Percentiles rank a stretch among this genome's conserved stretches.
These are phyloP conservation scores for Pharmacophagus antenor DNA, from an alignment of 2,888 invertebrate genomes.

Conservation along the genomic window DNA sequence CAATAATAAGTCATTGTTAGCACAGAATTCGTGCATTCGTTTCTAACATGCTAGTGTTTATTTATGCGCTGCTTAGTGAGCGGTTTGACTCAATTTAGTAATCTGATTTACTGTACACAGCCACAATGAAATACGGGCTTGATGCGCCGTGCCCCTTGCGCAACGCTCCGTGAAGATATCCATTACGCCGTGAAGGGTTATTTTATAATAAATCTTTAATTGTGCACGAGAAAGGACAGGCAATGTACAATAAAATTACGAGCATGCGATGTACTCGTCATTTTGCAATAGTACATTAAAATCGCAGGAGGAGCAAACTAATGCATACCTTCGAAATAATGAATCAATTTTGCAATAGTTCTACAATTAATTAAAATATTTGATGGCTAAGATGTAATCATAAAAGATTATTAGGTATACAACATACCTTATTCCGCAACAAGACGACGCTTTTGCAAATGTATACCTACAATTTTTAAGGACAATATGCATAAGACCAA, in stretches of 20 bases:
- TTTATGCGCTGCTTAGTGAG: slow-evolving; percentile 62
- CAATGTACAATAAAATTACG: slow-evolving; percentile 9
- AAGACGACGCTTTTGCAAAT: no score
- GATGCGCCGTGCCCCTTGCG: slow-evolving; percentile 37
- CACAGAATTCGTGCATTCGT: slow-evolving; percentile 63
- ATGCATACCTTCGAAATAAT: not conserved
- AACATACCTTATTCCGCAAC: no score
- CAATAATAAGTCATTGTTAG: slow-evolving; percentile 30
- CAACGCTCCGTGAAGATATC: slow-evolving; percentile 35
- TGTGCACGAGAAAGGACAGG: slow-evolving; percentile 27
- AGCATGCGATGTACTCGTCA: slow-evolving; percentile 5
- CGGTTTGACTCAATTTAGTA: slow-evolving; percentile 64
- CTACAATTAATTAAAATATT: no score
- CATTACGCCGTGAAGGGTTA: slow-evolving; percentile 31
- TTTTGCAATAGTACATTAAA: slow-evolving; percentile 12
- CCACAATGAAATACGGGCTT: slow-evolving; percentile 44
- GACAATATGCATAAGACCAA: no score
- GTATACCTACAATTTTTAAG: no score
- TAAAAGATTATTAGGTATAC: no score
- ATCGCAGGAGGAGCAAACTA: not conserved
- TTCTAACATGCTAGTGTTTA: slow-evolving; percentile 62
- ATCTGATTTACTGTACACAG: slow-evolving; percentile 64
- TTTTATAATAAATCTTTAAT: slow-evolving; percentile 32
- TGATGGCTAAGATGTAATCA: not conserved
- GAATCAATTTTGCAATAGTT: not conserved